A percentile compares a stretch with the other conserved stretches of the same genome.
These are phyloP conservation scores for Drosophila borborema DNA, from an alignment of 2,888 invertebrate genomes.

Conservation along the genomic window DNA sequence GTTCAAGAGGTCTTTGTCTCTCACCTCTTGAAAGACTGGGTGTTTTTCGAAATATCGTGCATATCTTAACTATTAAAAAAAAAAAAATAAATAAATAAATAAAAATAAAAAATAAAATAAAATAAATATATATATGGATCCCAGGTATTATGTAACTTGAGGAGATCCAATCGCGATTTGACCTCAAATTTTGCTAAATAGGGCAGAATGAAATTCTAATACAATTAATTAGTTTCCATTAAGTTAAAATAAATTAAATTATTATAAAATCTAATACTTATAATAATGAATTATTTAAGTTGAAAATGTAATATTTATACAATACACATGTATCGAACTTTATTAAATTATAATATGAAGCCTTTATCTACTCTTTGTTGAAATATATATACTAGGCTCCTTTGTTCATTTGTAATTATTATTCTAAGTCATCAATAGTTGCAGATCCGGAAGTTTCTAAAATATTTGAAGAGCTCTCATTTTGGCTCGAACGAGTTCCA, in stretches of 20 bases:
- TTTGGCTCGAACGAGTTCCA: conserved; percentile 52
- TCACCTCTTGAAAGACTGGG: too few species aligned
- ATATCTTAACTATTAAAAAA: too few species aligned
- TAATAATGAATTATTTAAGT: conserved; percentile 52
- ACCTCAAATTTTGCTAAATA: background rate
- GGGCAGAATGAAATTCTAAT: too few species aligned
- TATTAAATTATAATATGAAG: conserved; percentile 50
- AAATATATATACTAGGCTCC: conserved; percentile 51
- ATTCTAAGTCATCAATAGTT: conserved; percentile 84
- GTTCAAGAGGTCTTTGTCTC: too few species aligned
- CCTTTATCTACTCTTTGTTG: conserved; percentile 59
- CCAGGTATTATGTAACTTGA: too few species aligned
- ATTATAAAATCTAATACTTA: conserved; percentile 34
- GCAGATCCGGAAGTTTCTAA: conserved; percentile 70
- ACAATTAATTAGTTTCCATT: background rate
- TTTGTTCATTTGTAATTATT: conserved; percentile 47
- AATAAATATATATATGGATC: too few species aligned
- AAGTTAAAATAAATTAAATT: background rate
- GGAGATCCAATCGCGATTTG: background rate
- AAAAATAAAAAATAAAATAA: too few species aligned
- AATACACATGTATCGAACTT: conserved; percentile 48
- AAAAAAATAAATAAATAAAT: too few species aligned
- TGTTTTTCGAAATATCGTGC: too few species aligned
- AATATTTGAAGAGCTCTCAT: conserved; percentile 67
- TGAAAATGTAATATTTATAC: conserved; percentile 46